Conservation (phyloP, 2,113 vertebrate species). For the Castor canadensis region DNA sequence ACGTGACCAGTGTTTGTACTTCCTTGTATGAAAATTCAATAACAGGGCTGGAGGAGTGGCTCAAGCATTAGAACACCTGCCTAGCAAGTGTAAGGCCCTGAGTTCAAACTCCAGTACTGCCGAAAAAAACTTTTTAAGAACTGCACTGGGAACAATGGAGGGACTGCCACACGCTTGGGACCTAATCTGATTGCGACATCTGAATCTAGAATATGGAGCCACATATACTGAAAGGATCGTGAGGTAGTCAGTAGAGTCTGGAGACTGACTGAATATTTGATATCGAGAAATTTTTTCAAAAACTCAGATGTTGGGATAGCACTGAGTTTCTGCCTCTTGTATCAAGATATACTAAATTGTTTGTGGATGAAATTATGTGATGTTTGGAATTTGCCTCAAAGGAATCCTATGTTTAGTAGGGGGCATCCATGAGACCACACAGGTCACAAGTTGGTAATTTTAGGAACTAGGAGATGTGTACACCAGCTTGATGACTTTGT, state of each 20-base stretch:
- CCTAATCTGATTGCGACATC: background rate
- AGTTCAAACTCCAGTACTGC: too few relatives aligned
- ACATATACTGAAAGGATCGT: background rate
- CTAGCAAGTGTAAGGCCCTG: too few relatives aligned
- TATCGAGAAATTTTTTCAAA: background rate
- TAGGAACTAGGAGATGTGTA: too few relatives aligned
- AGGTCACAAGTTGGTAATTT: background rate
- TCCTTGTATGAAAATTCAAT: too few relatives aligned
- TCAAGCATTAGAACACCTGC: too few relatives aligned
- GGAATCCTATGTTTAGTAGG: background rate
- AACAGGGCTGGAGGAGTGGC: too few relatives aligned
- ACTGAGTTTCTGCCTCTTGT: background rate
- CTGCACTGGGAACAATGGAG: too few relatives aligned
- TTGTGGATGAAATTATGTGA: background rate
- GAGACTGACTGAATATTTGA: too few relatives aligned
- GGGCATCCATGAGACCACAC: background rate
- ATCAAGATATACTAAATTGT: background rate
- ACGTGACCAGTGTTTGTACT: too few relatives aligned
- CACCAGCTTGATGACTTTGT: background rate
- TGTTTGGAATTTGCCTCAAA: background rate
- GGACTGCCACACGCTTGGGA: background rate
- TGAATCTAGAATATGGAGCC: too few relatives aligned
- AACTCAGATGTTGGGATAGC: too few relatives aligned
- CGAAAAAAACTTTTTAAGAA: too few relatives aligned
- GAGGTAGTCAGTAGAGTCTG: fast-evolving